Base-by-base conservation (phyloP, 2,888 invertebrate genomes). In the Drosophila quinaria region DNA sequence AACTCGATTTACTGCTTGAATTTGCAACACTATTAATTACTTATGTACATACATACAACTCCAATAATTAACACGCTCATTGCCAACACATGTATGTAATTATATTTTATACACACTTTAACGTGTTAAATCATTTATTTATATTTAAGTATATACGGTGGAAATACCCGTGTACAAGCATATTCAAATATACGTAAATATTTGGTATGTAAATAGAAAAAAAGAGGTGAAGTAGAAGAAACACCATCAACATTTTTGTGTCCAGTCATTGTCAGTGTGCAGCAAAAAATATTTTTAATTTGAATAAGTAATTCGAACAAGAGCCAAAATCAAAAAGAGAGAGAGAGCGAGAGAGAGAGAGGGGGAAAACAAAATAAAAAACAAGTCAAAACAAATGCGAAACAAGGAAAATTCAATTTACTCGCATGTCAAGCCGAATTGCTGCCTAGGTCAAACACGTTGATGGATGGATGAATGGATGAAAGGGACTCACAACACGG, bases 401-500 rank as follows among this genome's bases (percentile, higher is more conserved):
- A 89, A 88, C 89, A 90, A 90, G 84, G 87, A 78, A 89, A 89
- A 89, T 89, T 89, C 89, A 90, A 91, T 88, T 89, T 90, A 83
- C 80, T 82, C 90, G 90, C 90, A 90, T 90, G 90, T 91, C 90
- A 84, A 83, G 78, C 86, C 81, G 84, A 85, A 85, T 84, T 87
- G 87, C 87, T 84, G 86, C 81, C 80, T 87, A 87, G 90, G 90
- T 87, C 87, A 87, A 90, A 90, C 88, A 86, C 74, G 84, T 90
- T 87, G 86, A 89, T 89, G 83, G 82, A 87, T 51, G 47, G 33
- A 10, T 56, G 77, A 67, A 67, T 44, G 59, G 13, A 11, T 79
- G 75, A 72, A 73, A 78, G 80, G 83, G 76, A 76, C 67, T 67
- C 65, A 69, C 58, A 61, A 41, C 44, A 47, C 13, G 22, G 19